Evolutionary conservation across 2,113 vertebrate species (phyloP).

Genomic region (Notarius quadriscutis): DNA sequence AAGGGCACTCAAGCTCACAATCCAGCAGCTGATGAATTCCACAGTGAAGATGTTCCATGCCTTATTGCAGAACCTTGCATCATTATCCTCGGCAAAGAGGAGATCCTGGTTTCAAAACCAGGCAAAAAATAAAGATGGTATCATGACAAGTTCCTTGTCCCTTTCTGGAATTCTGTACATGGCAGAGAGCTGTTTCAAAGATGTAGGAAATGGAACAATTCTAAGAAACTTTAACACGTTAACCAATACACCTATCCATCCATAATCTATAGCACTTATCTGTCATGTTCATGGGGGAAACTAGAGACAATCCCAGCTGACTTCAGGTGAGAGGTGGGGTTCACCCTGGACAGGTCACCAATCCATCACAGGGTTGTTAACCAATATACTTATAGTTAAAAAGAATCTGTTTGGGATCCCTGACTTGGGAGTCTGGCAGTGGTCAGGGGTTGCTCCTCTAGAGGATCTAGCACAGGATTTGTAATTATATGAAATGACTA

Average conservation of each 20-base stretch:
- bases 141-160: background rate
- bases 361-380: too few relatives aligned
- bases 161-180: background rate
- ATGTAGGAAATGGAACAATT: background rate
- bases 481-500: background rate
- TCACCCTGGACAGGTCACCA: too few relatives aligned
- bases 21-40: background rate
- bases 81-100: background rate
- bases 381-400: background rate
- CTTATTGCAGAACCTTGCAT: conserved; percentile 6
- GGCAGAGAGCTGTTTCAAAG: background rate
- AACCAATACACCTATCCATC: background rate
- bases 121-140: background rate
- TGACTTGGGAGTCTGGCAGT: background rate
- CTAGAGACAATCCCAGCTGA: too few relatives aligned
- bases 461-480: background rate
- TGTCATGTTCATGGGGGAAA: too few relatives aligned
- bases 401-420: background rate
- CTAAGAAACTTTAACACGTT: background rate
- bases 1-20: conserved; percentile 1
- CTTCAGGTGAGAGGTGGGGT: too few relatives aligned
- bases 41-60: background rate
- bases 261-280: too few relatives aligned
- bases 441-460: background rate
- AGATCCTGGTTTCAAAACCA: background rate